These are phyloP conservation scores for Cuniculus paca DNA, from an alignment of 2,797 vertebrate species.

Conservation along the genomic window DNA sequence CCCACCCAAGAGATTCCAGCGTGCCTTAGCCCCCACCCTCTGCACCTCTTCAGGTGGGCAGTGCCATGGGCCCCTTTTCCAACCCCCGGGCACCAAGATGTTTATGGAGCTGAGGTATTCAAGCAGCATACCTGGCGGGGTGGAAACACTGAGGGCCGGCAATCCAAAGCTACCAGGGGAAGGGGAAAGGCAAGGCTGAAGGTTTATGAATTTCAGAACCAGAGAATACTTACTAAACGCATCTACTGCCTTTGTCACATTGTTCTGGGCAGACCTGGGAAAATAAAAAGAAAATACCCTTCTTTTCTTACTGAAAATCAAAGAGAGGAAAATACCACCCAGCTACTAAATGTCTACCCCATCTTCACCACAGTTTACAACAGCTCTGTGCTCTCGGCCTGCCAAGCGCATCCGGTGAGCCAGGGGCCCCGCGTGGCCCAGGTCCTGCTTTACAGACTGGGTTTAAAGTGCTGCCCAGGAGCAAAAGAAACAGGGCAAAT, in stretches of 20 bases:
- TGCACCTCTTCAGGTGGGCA: fast-evolving
- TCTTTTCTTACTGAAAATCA: neutral
- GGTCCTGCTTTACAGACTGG: neutral
- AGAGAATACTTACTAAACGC: slow-evolving; percentile 94
- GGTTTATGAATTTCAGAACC: neutral
- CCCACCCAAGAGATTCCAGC: neutral
- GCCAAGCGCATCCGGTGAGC: neutral
- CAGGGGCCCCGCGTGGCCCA: neutral
- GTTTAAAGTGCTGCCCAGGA: neutral
- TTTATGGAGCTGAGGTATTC: neutral
- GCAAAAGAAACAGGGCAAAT: neutral
- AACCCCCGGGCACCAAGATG: fast-evolving
- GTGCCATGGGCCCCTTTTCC: fast-evolving
- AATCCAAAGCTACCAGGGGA: slow-evolving; percentile 4
- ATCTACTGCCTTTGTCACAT: slow-evolving; percentile 91
- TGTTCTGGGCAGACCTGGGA: slow-evolving; percentile 88
- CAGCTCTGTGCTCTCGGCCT: neutral
- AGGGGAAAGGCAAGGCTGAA: neutral
- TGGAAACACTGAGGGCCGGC: neutral
- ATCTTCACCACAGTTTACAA: neutral
- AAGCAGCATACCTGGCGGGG: neutral
- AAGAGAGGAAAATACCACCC: neutral
- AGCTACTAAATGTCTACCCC: no score
- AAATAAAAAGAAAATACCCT: slow-evolving; percentile 63
- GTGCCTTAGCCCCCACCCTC: neutral